phyloP scores from a whole-genome alignment of 2,113 vertebrate species.

The Raphicerus campestris region DNA sequence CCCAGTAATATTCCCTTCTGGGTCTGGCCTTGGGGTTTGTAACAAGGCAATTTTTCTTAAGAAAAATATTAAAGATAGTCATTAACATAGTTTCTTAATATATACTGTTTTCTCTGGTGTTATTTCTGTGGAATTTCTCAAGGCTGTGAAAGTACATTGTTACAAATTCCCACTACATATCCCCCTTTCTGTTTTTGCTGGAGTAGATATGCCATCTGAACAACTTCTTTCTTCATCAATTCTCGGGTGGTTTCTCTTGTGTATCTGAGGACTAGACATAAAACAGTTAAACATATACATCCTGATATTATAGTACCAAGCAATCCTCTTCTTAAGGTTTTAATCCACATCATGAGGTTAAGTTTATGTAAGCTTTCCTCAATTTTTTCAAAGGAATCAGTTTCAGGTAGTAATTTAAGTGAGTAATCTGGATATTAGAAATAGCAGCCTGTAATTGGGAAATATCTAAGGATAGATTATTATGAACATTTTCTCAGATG shows the following conservation, averaged over 20 bases:
- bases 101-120: background rate
- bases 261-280: background rate
- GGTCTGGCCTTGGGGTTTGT: background rate
- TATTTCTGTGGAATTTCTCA: background rate
- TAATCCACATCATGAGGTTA: background rate
- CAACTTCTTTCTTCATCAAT: background rate
- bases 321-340: background rate
- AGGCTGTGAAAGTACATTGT: background rate
- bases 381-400: background rate
- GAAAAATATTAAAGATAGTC: background rate
- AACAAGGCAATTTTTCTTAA: background rate
- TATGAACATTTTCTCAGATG: background rate
- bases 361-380: background rate
- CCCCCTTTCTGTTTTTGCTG: background rate
- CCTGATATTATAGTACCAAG: background rate
- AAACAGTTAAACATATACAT: background rate
- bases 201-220: background rate
- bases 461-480: background rate
- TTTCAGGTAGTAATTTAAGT: background rate
- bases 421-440: background rate
- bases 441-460: background rate
- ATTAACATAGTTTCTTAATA: background rate
- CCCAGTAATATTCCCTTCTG: background rate
- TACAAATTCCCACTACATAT: background rate
- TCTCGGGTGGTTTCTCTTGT: background rate